phyloP scores from a whole-genome alignment of 2,888 invertebrate genomes.

The Drosophila anceps region DNA sequence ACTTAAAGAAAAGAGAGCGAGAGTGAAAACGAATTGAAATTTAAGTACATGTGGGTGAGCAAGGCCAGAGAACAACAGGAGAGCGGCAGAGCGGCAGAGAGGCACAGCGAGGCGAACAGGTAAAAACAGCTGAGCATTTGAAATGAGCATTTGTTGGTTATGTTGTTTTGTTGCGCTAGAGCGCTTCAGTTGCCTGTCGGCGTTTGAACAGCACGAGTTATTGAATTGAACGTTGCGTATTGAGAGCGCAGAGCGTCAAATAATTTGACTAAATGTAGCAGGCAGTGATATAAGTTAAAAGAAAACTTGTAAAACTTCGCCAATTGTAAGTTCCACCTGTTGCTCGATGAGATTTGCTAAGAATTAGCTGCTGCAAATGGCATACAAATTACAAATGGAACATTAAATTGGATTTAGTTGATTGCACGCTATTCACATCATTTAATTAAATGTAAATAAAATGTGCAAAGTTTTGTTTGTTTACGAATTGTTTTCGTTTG shows the following conservation, averaged over 20 bases:
- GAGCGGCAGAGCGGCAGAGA: neutral
- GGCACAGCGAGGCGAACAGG: conserved; percentile 15
- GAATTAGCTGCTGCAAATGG: no score
- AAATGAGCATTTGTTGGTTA: conserved; percentile 23
- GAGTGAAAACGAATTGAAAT: conserved; percentile 4
- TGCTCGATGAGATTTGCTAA: neutral
- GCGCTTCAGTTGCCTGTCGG: conserved; percentile 41
- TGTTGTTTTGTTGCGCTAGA: conserved; percentile 25
- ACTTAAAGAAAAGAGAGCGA: neutral
- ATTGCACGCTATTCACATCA: conserved; percentile 11
- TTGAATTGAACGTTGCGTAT: neutral
- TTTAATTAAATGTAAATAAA: conserved; percentile 42
- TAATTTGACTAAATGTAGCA: neutral
- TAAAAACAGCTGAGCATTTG: conserved; percentile 61
- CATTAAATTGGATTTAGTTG: conserved; percentile 18
- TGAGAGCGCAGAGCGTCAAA: neutral
- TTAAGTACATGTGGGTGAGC: conserved; percentile 1
- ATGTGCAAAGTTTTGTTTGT: conserved; percentile 16
- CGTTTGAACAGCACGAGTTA: conserved; percentile 37
- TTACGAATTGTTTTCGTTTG: conserved; percentile 16
- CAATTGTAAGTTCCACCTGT: conserved; percentile 2
- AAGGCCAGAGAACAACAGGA: neutral
- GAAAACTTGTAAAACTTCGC: no score
- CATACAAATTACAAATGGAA: neutral
- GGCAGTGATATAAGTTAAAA: conserved; percentile 19